These are phyloP conservation scores for Actinostola sp. DNA, from an alignment of 92 coral and sea anemone species.

Conservation along the genomic window DNA sequence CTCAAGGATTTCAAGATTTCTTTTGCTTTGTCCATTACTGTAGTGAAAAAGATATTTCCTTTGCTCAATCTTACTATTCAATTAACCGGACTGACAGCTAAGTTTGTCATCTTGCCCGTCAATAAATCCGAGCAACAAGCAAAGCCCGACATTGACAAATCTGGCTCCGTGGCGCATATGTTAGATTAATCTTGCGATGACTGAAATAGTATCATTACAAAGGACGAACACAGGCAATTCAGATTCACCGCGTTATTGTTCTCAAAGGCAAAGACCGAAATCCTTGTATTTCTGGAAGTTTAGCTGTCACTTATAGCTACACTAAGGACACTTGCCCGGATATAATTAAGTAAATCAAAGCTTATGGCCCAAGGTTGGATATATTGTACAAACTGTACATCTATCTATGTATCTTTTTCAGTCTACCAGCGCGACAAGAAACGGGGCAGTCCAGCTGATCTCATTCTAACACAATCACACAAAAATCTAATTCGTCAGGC, in stretches of 20 bases:
- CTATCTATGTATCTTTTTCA: not conserved
- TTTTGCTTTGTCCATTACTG: not conserved
- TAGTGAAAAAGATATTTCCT: not conserved
- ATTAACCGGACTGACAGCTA: not conserved
- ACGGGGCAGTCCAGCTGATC: slow-evolving; percentile 9
- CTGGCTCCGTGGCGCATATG: slow-evolving; percentile 8
- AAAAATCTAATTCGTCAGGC: not conserved
- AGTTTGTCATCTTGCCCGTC: not conserved
- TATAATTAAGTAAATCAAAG: slow-evolving; percentile 25
- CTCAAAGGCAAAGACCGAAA: not conserved
- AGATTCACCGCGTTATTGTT: not conserved
- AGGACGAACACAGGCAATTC: not conserved
- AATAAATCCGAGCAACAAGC: slow-evolving; percentile 7
- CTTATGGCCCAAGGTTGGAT: slow-evolving; percentile 2
- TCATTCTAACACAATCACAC: not conserved
- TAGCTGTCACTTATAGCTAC: slow-evolving; percentile 17
- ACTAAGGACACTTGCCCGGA: slow-evolving; percentile 28
- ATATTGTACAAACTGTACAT: slow-evolving; percentile 12
- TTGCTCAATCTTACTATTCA: slow-evolving; percentile 3
- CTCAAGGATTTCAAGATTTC: not conserved
- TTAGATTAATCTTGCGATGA: not conserved
- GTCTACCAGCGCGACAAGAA: slow-evolving; percentile 1
- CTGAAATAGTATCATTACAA: not conserved
- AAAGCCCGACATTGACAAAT: slow-evolving; percentile 11
- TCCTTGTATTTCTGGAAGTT: not conserved